Conservation (phyloP, 2,797 vertebrate genomes). For the Urophycis tenuis region DNA sequence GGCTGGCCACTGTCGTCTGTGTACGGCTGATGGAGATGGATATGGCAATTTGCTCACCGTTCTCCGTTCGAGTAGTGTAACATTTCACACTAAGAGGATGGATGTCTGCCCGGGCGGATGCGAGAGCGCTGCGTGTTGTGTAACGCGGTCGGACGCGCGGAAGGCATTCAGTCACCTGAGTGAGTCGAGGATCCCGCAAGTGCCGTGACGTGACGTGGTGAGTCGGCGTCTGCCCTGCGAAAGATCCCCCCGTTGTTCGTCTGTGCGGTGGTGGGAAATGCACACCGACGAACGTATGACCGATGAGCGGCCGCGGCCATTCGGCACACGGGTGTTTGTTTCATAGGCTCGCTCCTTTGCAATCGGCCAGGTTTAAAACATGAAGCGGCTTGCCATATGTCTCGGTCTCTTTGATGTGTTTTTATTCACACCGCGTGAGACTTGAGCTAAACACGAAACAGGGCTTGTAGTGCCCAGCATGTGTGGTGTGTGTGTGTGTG, state of each 20-base stretch:
- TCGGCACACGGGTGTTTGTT: not conserved
- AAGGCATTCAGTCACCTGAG: too few relatives aligned
- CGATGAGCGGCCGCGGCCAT: not conserved
- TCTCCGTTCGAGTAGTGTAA: not conserved
- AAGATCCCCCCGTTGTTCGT: not conserved
- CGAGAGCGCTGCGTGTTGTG: not conserved
- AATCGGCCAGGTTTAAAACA: not conserved
- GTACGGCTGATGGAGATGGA: not conserved
- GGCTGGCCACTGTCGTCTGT: not conserved
- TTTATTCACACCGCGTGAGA: not conserved
- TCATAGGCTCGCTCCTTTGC: too few relatives aligned
- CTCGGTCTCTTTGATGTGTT: not conserved
- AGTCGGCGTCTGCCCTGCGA: not conserved
- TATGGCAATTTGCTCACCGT: not conserved
- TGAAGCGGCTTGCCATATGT: not conserved
- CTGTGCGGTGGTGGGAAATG: not conserved
- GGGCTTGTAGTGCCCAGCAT: not conserved
- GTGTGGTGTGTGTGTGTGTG: not conserved
- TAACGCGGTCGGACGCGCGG: too few relatives aligned
- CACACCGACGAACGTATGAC: not conserved
- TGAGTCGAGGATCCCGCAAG: too few relatives aligned
- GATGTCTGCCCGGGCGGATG: not conserved
- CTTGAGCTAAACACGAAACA: not conserved
- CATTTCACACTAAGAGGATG: not conserved
- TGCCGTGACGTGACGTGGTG: too few relatives aligned